Evolutionary conservation across 2,888 invertebrate species (phyloP).

Genomic region (Ophion costatus): DNA sequence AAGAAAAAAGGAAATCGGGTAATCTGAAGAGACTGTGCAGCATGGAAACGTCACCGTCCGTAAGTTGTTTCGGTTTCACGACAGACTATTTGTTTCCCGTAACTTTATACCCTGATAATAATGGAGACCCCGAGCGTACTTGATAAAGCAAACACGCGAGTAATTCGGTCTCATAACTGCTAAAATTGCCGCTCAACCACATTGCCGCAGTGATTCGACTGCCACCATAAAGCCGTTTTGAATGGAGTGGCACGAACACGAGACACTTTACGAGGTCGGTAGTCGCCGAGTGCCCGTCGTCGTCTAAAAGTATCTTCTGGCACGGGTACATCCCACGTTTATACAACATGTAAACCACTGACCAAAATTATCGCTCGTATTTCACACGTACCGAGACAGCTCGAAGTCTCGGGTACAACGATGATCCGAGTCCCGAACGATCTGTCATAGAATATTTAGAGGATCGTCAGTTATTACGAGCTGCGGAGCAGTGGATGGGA

Average conservation of each 20-base stretch:
- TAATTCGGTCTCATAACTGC: slow-evolving; percentile 16
- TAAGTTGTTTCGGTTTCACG: neutral
- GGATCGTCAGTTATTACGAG: slow-evolving; percentile 23
- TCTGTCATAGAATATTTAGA: slow-evolving; percentile 6
- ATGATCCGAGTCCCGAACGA: neutral
- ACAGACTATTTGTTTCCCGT: neutral
- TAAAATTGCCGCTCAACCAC: slow-evolving; percentile 25
- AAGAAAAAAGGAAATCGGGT: too few species aligned
- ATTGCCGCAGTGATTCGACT: slow-evolving; percentile 29
- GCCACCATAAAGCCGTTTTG: slow-evolving; percentile 31
- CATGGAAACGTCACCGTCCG: too few species aligned
- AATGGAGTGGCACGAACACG: slow-evolving; percentile 13
- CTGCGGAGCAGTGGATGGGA: slow-evolving; percentile 5
- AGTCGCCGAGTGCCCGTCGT: slow-evolving; percentile 25
- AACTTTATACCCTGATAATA: slow-evolving; percentile 1
- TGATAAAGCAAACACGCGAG: slow-evolving; percentile 8
- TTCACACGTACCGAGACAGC: slow-evolving; percentile 7
- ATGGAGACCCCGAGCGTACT: neutral
- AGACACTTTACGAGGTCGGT: slow-evolving; percentile 56
- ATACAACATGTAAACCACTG: slow-evolving; percentile 41
- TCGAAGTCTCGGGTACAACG: slow-evolving; percentile 8
- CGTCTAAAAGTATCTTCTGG: slow-evolving; percentile 44
- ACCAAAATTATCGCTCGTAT: slow-evolving; percentile 34
- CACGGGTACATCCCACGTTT: slow-evolving; percentile 3
- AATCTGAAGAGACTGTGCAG: too few species aligned